Evolutionary conservation across 2,113 vertebrate species (phyloP), one percentile per base, ranked within the genome.

Genomic region (Dasyornis broadbenti): DNA sequence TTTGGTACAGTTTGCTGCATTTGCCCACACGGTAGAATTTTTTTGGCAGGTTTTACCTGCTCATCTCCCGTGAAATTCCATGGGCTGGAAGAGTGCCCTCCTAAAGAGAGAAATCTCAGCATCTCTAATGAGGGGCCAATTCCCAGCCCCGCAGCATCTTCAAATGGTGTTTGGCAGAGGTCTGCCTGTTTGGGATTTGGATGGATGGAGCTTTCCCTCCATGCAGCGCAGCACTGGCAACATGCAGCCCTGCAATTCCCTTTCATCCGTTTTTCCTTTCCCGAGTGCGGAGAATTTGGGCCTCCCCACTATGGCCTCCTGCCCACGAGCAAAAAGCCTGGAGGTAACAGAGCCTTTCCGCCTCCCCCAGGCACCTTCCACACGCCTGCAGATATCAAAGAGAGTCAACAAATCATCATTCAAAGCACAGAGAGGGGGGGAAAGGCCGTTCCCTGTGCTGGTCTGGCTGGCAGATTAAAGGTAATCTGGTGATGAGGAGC

Each of bases 381-480:
- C n/a, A 31, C 0, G 5, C 35, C 59, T 64, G 35, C 27, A 60
- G 64, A 7, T 87, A 86, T 27, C 61, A 86, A n/a, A 85, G 60
- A 52, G 53, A 91, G 45, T 19, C 78, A 92, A 65, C 19, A 89
- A 91, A 89, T 86, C 77, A 52, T 37, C 66, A 65, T 45, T 64
- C 53, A 53, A 40, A 79, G 28, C 61, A 65, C 19, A 42, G n/a
- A 27, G 27, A 19, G 4, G 31, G n/a, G 20, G 3, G 9, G 2
- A 37, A 75, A 18, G 10, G n/a, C 4, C 0, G 0, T 64, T 76
- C 57, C 24, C 40, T 18, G 12, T 0, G 2, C 69, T 73, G 40
- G 45, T 22, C 45, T 93, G 78, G 50, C 27, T 84, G 13, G 39
- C 37, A 86, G 76, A 77, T 50, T 90, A 45, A 94, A 93, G 33